These are phyloP conservation scores for Camponotus pennsylvanicus DNA, from an alignment of 1,140 invertebrate genomes.

Conservation along the genomic window DNA sequence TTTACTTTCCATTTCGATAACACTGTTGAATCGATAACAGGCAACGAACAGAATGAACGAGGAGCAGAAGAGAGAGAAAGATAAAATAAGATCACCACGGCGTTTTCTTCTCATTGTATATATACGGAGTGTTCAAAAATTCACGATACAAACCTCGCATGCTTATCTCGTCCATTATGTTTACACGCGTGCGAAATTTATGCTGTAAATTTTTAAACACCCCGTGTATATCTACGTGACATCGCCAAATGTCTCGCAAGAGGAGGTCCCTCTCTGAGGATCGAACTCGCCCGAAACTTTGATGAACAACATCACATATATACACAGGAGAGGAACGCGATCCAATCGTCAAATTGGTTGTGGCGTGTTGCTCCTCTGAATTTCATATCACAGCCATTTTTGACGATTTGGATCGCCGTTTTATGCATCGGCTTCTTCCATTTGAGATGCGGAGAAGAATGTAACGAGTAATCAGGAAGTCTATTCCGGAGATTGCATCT, in stretches of 20 bases:
- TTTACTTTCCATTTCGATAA: not conserved
- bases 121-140: too few relatives aligned
- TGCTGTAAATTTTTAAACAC: too few relatives aligned
- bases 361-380: conserved; percentile 89
- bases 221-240: not conserved
- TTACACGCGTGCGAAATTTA: too few relatives aligned
- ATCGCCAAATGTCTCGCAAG: conserved; percentile 21
- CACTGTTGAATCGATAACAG: conserved; percentile 53
- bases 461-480: not conserved
- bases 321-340: conserved; percentile 78
- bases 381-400: conserved; percentile 96
- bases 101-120: too few relatives aligned
- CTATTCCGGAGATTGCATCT: conserved; percentile 18
- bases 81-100: not conserved
- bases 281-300: not conserved
- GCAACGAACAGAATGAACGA: not conserved
- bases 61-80: not conserved
- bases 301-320: not conserved
- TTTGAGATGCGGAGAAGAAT: not conserved
- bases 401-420: conserved; percentile 91
- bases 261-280: not conserved
- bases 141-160: too few relatives aligned
- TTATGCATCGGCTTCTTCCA: conserved; percentile 72
- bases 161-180: too few relatives aligned
- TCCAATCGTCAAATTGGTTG: conserved; percentile 93